Percentiles rank a stretch among this genome's conserved stretches.
Evolutionary conservation across 2,888 invertebrate genomes (phyloP).

Genomic region (Nomada ferruginata): DNA sequence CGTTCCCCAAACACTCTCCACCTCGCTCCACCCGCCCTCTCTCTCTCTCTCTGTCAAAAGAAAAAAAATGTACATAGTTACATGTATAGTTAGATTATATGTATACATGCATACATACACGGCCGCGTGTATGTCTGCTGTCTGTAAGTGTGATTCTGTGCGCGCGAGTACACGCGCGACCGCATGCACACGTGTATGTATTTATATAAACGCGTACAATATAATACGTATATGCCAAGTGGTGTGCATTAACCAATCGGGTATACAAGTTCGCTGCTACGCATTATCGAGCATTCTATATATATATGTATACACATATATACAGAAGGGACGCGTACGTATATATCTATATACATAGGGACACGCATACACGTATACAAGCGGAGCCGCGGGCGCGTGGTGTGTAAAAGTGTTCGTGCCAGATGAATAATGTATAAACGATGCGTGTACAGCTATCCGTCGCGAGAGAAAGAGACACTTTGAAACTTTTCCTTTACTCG

Average conservation of each 20-base stretch:
- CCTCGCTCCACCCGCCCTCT: background rate
- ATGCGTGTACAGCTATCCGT: conserved; percentile 13
- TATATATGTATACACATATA: conserved; percentile 32
- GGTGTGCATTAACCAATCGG: conserved; percentile 20
- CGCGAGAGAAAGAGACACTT: conserved; percentile 11
- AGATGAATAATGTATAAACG: conserved; percentile 27
- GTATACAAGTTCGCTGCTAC: conserved; percentile 26
- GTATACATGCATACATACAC: conserved; percentile 69
- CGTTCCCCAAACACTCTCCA: background rate
- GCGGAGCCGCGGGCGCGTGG: conserved; percentile 28
- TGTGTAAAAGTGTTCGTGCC: conserved; percentile 32
- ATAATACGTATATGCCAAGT: conserved; percentile 2
- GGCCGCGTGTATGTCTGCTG: conserved; percentile 54
- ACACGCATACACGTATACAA: conserved; percentile 48
- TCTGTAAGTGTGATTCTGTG: conserved; percentile 55
- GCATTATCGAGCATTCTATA: conserved; percentile 29
- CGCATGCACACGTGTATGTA: conserved; percentile 48
- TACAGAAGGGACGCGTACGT: conserved; percentile 33
- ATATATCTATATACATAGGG: conserved; percentile 34
- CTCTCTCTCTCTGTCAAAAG: conserved; percentile 21
- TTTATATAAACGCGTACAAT: conserved; percentile 25
- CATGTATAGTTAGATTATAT: conserved; percentile 84
- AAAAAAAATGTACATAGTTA: conserved; percentile 82
- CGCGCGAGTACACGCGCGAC: conserved; percentile 32
- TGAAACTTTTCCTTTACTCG: conserved; percentile 5